phyloP scores from a whole-genome alignment of 2,888 invertebrate genomes.

The Xestia xanthographa region DNA sequence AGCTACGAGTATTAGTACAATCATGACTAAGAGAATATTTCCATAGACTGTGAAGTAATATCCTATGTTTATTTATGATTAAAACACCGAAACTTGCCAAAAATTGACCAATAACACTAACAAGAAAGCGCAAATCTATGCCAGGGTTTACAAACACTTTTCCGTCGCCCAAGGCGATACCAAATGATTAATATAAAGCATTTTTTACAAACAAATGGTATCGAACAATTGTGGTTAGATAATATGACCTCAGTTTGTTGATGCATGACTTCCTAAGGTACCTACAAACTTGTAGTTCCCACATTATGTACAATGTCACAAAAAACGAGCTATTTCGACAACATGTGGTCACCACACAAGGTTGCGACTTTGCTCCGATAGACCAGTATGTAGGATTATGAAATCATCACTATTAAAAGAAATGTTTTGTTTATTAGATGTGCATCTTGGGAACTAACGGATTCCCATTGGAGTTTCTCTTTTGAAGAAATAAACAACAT shows the following conservation, averaged over 20 bases:
- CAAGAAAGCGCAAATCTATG: slow-evolving; percentile 54
- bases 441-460: slow-evolving; percentile 49
- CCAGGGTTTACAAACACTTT: slow-evolving; percentile 52
- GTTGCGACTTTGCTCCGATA: slow-evolving; percentile 71
- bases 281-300: slow-evolving; percentile 80
- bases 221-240: slow-evolving; percentile 62
- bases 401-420: slow-evolving; percentile 69
- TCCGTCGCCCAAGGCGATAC: slow-evolving; percentile 58
- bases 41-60: slow-evolving; percentile 26
- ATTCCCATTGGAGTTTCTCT: slow-evolving; percentile 17
- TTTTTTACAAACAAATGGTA: slow-evolving; percentile 59
- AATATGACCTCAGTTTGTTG: slow-evolving; percentile 62
- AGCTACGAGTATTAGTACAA: neutral
- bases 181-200: slow-evolving; percentile 51
- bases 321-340: slow-evolving; percentile 84
- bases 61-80: slow-evolving; percentile 26
- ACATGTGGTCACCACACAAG: slow-evolving; percentile 88
- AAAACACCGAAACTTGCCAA: slow-evolving; percentile 42
- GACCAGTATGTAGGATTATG: slow-evolving; percentile 60
- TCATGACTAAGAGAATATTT: slow-evolving; percentile 35
- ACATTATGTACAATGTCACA: slow-evolving; percentile 86
- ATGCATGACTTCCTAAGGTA: slow-evolving; percentile 66
- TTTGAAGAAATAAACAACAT: slow-evolving; percentile 5
- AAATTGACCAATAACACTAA: slow-evolving; percentile 30
- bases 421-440: slow-evolving; percentile 54